A percentile compares a stretch with the other conserved stretches of the same genome.
phyloP scores from a whole-genome alignment of 2,113 vertebrate species.

The Sinocyclocheilus maitianheensis region DNA sequence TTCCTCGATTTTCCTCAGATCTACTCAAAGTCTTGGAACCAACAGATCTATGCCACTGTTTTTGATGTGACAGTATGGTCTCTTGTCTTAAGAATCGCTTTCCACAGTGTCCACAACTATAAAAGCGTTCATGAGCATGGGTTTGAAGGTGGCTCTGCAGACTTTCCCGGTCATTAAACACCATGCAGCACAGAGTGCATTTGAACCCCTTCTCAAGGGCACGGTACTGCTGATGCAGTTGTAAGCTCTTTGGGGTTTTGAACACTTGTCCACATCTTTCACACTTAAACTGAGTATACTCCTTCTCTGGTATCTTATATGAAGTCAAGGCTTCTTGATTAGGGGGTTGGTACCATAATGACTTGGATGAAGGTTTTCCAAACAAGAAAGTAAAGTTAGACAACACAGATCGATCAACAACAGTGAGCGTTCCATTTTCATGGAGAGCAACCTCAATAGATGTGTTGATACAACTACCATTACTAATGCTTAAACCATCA shows the following conservation, averaged over 20 bases:
- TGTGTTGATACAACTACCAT: conserved; percentile 68
- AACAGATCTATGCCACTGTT: conserved; percentile 66
- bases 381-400: conserved; percentile 60
- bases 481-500: conserved; percentile 69
- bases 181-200: conserved; percentile 78
- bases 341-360: conserved; percentile 31
- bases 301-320: conserved; percentile 49
- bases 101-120: conserved; percentile 75
- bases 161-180: conserved; percentile 68
- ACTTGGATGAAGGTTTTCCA: conserved; percentile 59
- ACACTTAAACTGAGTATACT: conserved; percentile 63
- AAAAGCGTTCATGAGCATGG: conserved; percentile 73
- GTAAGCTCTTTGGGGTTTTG: conserved; percentile 71
- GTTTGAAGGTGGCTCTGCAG: conserved; percentile 72
- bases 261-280: conserved; percentile 77
- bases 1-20: conserved; percentile 64
- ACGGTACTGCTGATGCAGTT: conserved; percentile 76
- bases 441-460: conserved; percentile 78
- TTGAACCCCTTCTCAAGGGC: conserved; percentile 74
- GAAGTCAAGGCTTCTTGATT: conserved; percentile 38
- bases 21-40: conserved; percentile 51
- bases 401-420: conserved; percentile 68
- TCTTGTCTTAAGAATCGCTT: conserved; percentile 77
- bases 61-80: conserved; percentile 71
- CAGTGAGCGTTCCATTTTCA: conserved; percentile 78